A percentile compares a stretch with the other conserved stretches of the same genome.
Conservation (phyloP, 1,140 invertebrate species). For the Diorhabda carinulata region DNA sequence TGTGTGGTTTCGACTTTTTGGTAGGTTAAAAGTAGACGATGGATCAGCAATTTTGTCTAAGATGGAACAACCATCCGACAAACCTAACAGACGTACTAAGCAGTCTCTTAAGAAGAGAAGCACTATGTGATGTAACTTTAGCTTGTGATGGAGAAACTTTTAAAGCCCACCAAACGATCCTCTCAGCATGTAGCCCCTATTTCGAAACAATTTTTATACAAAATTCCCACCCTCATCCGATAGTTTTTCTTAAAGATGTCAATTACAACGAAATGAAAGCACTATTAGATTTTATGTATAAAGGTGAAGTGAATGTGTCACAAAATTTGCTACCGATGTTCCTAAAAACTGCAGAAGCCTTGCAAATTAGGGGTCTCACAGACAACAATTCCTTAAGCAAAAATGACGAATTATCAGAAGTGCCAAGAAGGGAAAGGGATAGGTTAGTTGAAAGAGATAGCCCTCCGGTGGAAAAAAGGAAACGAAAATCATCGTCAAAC, state of each 20-base stretch:
- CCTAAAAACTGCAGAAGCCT: conserved; percentile 84
- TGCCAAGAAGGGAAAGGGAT: conserved; percentile 37
- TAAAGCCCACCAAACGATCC: conserved; percentile 89
- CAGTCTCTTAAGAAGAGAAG: conserved; percentile 78
- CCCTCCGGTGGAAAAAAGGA: conserved; percentile 58
- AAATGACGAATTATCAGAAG: conserved; percentile 37
- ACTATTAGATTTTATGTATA: conserved; percentile 86
- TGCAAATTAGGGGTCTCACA: conserved; percentile 85
- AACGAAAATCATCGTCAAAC: conserved; percentile 66
- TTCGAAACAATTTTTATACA: conserved; percentile 90
- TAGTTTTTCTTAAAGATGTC: conserved; percentile 88
- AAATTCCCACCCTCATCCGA: conserved; percentile 86
- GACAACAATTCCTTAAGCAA: conserved; percentile 70
- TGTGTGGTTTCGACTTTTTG: conserved; percentile 17
- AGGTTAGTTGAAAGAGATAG: conserved; percentile 37
- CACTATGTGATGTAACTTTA: conserved; percentile 87
- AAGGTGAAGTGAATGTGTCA: conserved; percentile 84
- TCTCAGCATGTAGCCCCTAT: conserved; percentile 91
- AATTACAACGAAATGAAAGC: conserved; percentile 82
- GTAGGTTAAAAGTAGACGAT: conserved; percentile 55
- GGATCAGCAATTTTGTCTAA: conserved; percentile 92
- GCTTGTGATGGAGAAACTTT: conserved; percentile 88
- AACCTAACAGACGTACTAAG: conserved; percentile 85
- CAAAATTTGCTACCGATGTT: conserved; percentile 83
- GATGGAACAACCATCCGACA: conserved; percentile 90